Percentiles rank a stretch among this genome's conserved stretches.
phyloP scores from a whole-genome alignment of 2,888 invertebrate species.

The Rhynchonema sp. region DNA sequence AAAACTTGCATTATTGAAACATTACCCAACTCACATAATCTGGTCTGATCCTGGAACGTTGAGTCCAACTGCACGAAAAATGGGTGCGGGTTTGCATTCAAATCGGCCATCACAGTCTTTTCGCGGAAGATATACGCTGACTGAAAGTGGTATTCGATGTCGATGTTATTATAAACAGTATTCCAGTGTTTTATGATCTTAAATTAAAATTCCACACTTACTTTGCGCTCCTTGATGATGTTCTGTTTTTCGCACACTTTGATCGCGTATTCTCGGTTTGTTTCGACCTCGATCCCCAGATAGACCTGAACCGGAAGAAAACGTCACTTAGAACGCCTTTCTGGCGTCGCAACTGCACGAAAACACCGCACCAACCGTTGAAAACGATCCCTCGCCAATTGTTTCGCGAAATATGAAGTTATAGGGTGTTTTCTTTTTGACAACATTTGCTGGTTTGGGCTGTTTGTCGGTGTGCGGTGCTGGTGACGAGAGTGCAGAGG shows the following conservation, averaged over 20 bases:
- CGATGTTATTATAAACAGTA: too few relatives aligned
- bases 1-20: too few relatives aligned
- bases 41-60: slow-evolving; percentile 81
- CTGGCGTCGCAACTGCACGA: too few relatives aligned
- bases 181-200: slow-evolving; percentile 4
- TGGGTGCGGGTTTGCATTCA: slow-evolving; percentile 50
- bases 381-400: slow-evolving; percentile 91
- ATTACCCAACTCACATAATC: too few relatives aligned
- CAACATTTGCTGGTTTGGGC: too few relatives aligned
- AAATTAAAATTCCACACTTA: too few relatives aligned
- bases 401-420: slow-evolving; percentile 87
- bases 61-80: slow-evolving; percentile 83
- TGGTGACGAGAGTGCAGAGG: too few relatives aligned
- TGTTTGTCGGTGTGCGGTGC: too few relatives aligned
- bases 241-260: slow-evolving; percentile 88
- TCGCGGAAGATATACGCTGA: slow-evolving; percentile 77
- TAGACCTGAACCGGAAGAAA: slow-evolving; percentile 59
- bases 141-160: too few relatives aligned
- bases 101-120: slow-evolving; percentile 70
- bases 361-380: slow-evolving; percentile 49
- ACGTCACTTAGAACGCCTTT: too few relatives aligned
- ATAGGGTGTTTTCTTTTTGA: slow-evolving; percentile 8
- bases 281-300: slow-evolving; percentile 72
- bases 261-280: slow-evolving; percentile 80
- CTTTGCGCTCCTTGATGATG: slow-evolving; percentile 71